These are phyloP conservation scores for Zosterops hypoxanthus DNA, from an alignment of 2,113 vertebrate genomes.

Conservation along the genomic window DNA sequence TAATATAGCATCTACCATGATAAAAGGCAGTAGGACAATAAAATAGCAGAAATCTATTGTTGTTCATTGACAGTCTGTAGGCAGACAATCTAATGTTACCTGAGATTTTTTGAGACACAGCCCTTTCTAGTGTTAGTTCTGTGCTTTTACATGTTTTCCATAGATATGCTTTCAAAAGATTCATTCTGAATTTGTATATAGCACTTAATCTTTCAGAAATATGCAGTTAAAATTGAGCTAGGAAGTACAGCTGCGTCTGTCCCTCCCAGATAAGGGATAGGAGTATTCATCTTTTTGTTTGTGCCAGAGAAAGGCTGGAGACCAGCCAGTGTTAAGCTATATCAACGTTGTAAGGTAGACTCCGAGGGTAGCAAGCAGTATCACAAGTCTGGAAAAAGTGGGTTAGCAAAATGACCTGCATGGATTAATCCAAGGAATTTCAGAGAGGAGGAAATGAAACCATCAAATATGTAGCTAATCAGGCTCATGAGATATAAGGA, in stretches of 20 bases:
- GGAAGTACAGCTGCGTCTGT: conserved; percentile 16
- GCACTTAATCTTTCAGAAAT: conserved; percentile 1
- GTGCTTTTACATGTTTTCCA: background rate
- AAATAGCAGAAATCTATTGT: background rate
- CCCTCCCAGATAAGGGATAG: conserved; percentile 30
- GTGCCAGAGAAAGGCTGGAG: background rate
- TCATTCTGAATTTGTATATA: conserved; percentile 20
- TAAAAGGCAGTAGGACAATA: background rate
- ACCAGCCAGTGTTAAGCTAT: background rate
- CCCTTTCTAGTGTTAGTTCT: background rate
- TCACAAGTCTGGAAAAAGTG: background rate
- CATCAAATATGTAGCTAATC: background rate
- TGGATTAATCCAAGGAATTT: background rate
- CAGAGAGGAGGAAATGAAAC: background rate
- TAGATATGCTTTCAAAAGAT: background rate
- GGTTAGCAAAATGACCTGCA: background rate
- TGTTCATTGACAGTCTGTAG: background rate
- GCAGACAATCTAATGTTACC: background rate
- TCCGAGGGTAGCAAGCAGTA: background rate
- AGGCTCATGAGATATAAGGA: background rate
- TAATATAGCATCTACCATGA: background rate
- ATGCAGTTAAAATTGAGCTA: background rate
- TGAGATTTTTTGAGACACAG: background rate
- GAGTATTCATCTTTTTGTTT: conserved; percentile 29
- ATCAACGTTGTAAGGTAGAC: background rate